A percentile compares a stretch with the other conserved stretches of the same genome.
These are phyloP conservation scores for Sakesphorus luctuosus DNA, from an alignment of 2,113 vertebrate species.

Conservation along the genomic window DNA sequence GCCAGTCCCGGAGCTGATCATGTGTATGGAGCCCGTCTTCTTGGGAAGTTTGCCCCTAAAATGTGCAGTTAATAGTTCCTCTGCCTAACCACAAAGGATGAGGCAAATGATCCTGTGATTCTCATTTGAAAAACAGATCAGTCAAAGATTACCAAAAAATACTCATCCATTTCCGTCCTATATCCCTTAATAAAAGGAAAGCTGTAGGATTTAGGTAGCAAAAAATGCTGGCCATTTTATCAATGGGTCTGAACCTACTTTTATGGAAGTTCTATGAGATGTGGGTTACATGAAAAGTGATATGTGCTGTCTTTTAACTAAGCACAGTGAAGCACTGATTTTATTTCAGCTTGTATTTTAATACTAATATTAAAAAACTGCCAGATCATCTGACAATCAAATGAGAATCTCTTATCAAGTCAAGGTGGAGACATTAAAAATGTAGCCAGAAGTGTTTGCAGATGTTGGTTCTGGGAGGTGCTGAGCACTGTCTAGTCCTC, in stretches of 20 bases:
- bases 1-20: neutral
- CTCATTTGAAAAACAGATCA: neutral
- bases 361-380: neutral
- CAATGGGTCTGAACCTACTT: neutral
- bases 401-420: neutral
- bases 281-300: neutral
- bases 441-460: neutral
- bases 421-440: neutral
- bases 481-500: neutral
- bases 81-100: neutral
- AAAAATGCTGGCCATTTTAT: neutral
- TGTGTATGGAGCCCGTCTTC: neutral
- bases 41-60: neutral
- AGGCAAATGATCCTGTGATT: neutral
- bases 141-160: neutral
- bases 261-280: neutral
- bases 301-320: neutral
- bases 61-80: neutral
- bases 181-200: neutral
- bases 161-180: neutral
- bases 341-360: neutral
- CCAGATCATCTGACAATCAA: neutral
- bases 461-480: neutral
- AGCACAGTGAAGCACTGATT: neutral
- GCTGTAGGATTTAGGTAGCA: neutral